Conservation (phyloP, 2,888 invertebrate genomes). For the Bedellia somnulentella region DNA sequence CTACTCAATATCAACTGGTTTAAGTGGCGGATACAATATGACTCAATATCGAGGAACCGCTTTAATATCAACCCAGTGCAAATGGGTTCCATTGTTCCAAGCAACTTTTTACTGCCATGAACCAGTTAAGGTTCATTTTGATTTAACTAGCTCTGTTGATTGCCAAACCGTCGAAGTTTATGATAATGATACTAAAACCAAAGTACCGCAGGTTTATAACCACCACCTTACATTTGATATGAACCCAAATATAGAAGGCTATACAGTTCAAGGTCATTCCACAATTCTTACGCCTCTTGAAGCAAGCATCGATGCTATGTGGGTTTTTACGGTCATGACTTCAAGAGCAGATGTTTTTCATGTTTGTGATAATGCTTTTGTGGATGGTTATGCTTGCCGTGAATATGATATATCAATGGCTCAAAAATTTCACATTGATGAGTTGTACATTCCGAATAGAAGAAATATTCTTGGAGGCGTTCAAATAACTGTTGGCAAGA, state of each 20-base stretch:
- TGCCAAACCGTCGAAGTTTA: conserved; percentile 27
- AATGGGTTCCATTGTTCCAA: conserved; percentile 45
- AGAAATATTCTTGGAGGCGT: conserved; percentile 41
- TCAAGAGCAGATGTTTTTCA: conserved; percentile 28
- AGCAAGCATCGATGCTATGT: conserved; percentile 20
- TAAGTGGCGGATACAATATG: conserved; percentile 27
- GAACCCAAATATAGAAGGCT: conserved; percentile 31
- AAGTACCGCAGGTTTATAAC: conserved; percentile 29
- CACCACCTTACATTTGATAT: conserved; percentile 34
- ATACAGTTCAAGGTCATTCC: conserved; percentile 36
- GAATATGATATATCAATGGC: conserved; percentile 19
- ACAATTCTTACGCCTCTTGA: conserved; percentile 17
- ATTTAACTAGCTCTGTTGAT: conserved; percentile 24
- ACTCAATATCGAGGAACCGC: conserved; percentile 24
- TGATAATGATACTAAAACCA: conserved; percentile 29
- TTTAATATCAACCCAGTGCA: conserved; percentile 22
- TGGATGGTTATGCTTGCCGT: conserved; percentile 19
- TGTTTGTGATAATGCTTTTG: conserved; percentile 28
- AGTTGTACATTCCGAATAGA: conserved; percentile 40
- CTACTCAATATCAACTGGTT: conserved; percentile 35
- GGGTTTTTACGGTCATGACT: conserved; percentile 35
- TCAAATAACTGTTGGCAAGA: conserved; percentile 24
- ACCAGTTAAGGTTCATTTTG: conserved; percentile 36
- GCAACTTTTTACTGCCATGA: conserved; percentile 35
- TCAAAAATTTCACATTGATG: conserved; percentile 30